A percentile compares a stretch with the other conserved stretches of the same genome.
These are phyloP conservation scores for Thalassoma bifasciatum DNA, from an alignment of 2,113 vertebrate genomes.

Conservation along the genomic window DNA sequence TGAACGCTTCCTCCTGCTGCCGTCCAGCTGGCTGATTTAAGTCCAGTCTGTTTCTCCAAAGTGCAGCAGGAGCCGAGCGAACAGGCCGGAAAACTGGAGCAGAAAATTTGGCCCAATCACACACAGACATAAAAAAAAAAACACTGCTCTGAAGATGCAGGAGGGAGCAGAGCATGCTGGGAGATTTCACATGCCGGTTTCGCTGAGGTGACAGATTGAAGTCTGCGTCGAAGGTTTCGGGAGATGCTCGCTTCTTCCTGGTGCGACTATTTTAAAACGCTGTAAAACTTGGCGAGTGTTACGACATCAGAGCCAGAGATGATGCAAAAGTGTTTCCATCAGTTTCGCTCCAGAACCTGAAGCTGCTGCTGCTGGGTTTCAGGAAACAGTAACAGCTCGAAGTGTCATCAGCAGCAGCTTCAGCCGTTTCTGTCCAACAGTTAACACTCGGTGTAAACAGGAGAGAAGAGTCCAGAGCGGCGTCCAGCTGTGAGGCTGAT, in stretches of 20 bases:
- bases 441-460: constrained; percentile 27
- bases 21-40: constrained; percentile 57
- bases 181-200: constrained; percentile 14
- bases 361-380: neutral
- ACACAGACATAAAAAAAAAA: constrained; percentile 28
- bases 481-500: constrained; percentile 9
- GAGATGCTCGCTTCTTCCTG: neutral
- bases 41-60: constrained; percentile 47
- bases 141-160: constrained; percentile 30
- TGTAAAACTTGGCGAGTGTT: neutral
- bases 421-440: constrained; percentile 38
- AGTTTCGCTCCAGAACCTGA: neutral
- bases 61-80: constrained; percentile 44
- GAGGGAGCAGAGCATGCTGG: constrained; percentile 55
- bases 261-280: constrained; percentile 15
- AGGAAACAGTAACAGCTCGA: neutral
- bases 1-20: constrained; percentile 32
- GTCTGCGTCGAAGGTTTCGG: neutral
- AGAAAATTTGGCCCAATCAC: constrained; percentile 79
- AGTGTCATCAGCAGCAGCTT: constrained; percentile 14
- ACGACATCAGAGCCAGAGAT: constrained; percentile 20
- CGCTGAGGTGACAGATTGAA: constrained; percentile 26
- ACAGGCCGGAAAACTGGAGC: constrained; percentile 76
- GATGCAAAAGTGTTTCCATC: constrained; percentile 13
- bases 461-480: neutral